Base-by-base conservation (phyloP, 2,797 vertebrate genomes). In the Eptatretus atami region DNA sequence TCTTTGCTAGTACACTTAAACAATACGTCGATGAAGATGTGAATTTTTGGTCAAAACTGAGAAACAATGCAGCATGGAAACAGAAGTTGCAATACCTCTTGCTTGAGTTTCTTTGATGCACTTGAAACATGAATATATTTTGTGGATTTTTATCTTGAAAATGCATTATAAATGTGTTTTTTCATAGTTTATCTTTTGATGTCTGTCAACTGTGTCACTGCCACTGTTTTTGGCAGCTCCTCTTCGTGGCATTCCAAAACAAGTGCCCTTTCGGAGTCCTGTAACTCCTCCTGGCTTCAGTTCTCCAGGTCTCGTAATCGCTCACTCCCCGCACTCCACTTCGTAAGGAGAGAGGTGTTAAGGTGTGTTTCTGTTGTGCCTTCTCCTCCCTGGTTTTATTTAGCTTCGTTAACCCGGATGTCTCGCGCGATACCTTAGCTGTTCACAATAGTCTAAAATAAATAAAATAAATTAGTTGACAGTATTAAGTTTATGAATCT, bases 201-300 rank as follows among this genome's bases (percentile, higher is more conserved):
- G 19, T 66, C 15, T 54, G 52, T 12, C 10, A 1, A n/a, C n/a
- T 52, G 53, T 65, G 52, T 63, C 15, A 65, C 25, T 9, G 15
- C 52, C 53, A 25, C 25, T 65, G 60, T 66, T 11, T 69, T 63
- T 68, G 53, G 65, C 72, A 95, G 86, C 92, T 63, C 92, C 88
- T 6, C 84, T 96, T 53, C 93, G 86, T 74, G 92, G 92, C 68
- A 96, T 96, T 70, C 90, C 92, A 61, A 98, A 98, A 73, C 79
- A 80, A 71, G 84, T 84, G 11, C 86, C 92, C 0, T 96, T 95
- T 74, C 78, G 88, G 67, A 94, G 81, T 70, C 86, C 88, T 64
- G 82, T 85, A 9, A 76, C 87, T 9, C 84, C 92, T 65, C 88
- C 84, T 54, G 83, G 93, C 64, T 95, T 96, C 74, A 93, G 82